Conservation (phyloP, 2,113 vertebrate genomes). For the Excalfactoria chinensis region DNA sequence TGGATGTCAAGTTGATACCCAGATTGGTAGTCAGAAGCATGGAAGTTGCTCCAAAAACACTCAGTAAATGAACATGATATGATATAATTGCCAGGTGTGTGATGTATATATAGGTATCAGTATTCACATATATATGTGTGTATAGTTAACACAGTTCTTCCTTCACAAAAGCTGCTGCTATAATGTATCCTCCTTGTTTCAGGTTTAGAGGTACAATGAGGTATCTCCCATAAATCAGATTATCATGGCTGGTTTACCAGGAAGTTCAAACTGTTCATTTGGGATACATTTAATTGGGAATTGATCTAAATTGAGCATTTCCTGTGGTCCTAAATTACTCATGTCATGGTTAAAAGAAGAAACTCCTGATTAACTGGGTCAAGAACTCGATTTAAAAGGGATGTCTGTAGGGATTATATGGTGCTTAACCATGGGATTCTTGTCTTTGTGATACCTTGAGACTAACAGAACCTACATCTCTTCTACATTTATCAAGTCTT, state of each 20-base stretch:
- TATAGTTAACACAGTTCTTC: not conserved
- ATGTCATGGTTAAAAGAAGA: conserved; percentile 45
- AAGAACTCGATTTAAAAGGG: conserved; percentile 45
- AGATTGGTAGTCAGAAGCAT: not conserved
- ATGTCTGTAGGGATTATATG: conserved; percentile 42
- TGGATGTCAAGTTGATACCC: not conserved
- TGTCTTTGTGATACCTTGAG: not conserved
- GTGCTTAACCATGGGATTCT: conserved; percentile 30
- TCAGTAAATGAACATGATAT: not conserved
- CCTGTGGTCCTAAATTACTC: conserved; percentile 12
- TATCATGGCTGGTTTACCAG: not conserved
- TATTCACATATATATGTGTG: too few relatives aligned
- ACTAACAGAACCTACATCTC: not conserved
- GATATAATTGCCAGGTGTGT: not conserved
- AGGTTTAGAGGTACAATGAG: not conserved
- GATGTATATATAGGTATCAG: not conserved
- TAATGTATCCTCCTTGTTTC: not conserved
- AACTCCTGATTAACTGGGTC: conserved; percentile 54
- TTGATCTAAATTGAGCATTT: conserved; percentile 37
- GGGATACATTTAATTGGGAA: conserved; percentile 19
- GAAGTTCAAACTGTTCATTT: conserved; percentile 40
- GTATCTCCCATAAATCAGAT: not conserved
- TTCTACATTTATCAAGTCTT: not conserved
- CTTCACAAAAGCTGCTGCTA: not conserved
- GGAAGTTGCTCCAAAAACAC: not conserved